A percentile compares a stretch with the other conserved stretches of the same genome.
phyloP scores from a whole-genome alignment of 2,113 vertebrate species.

The Bucco capensis region DNA sequence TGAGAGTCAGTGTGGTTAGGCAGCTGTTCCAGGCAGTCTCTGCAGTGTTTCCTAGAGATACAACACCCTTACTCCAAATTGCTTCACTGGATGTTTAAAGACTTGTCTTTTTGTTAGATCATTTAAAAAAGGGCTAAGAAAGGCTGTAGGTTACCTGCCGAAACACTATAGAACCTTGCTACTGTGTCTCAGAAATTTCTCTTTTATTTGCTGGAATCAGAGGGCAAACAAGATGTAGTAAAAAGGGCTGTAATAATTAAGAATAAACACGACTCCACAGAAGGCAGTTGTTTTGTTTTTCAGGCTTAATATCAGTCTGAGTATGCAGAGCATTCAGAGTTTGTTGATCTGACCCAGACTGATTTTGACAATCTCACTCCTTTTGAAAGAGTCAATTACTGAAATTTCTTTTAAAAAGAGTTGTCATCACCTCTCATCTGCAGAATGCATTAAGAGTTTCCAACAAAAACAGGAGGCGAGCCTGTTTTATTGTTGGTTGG shows the following conservation, averaged over 20 bases:
- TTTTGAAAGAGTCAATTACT: not conserved
- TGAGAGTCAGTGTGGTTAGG: not conserved
- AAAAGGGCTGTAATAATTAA: not conserved
- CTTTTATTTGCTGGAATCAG: not conserved
- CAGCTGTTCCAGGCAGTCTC: not conserved
- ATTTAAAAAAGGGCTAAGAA: not conserved
- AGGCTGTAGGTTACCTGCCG: not conserved
- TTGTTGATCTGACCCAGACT: not conserved
- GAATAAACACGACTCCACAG: not conserved
- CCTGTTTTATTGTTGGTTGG: not conserved
- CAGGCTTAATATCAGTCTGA: not conserved
- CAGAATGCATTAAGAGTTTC: not conserved
- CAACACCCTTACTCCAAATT: not conserved
- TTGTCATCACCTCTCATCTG: not conserved
- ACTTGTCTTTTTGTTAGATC: not conserved
- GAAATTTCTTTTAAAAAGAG: not conserved
- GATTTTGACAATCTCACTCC: not conserved
- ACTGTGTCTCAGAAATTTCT: not conserved
- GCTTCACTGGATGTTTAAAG: not conserved
- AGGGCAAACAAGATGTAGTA: not conserved
- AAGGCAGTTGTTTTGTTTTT: not conserved
- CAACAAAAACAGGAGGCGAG: not conserved
- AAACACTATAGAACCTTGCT: not conserved
- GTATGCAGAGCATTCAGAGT: not conserved
- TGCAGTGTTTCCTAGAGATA: not conserved